Percentiles rank a stretch among this genome's conserved stretches.
Evolutionary conservation across 2,113 vertebrate genomes (phyloP).

Genomic region (Bujurquina vittata): DNA sequence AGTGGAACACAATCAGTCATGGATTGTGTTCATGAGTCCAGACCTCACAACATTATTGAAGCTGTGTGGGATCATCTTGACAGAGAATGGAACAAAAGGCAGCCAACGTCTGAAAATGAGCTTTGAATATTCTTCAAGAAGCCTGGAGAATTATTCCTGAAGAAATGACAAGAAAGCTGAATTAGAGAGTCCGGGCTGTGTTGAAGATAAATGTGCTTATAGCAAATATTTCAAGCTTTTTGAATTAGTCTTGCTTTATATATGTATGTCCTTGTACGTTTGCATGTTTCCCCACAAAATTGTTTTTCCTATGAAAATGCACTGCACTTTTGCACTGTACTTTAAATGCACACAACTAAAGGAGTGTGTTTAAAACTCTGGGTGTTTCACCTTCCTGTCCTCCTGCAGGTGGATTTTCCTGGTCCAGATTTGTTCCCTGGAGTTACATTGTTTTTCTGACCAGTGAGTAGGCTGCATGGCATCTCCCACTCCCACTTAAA

Average conservation of each 20-base stretch:
- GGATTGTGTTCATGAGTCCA: background rate
- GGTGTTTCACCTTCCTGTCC: constrained; percentile 3
- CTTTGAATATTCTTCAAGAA: background rate
- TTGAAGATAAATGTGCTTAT: background rate
- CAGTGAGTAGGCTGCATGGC: constrained; percentile 80
- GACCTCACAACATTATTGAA: background rate
- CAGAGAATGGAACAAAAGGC: background rate
- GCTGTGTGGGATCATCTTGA: background rate
- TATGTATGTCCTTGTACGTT: too few species aligned
- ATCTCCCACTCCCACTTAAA: background rate
- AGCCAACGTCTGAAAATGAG: background rate
- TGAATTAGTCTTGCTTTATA: background rate
- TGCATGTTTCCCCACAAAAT: background rate
- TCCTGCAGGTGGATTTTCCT: constrained; percentile 87
- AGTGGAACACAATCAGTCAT: too few species aligned
- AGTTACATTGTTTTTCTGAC: constrained; percentile 96
- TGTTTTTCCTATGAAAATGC: background rate
- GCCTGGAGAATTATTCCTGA: background rate
- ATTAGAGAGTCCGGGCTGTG: background rate
- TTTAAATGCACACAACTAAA: background rate
- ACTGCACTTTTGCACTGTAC: background rate
- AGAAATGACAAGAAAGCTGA: background rate
- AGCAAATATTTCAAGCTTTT: background rate
- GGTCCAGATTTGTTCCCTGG: constrained; percentile 89
- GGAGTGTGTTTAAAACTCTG: background rate